Percentiles rank a stretch among this genome's conserved stretches.
phyloP scores from a whole-genome alignment of 2,888 invertebrate genomes.

The Andrena marginata region DNA sequence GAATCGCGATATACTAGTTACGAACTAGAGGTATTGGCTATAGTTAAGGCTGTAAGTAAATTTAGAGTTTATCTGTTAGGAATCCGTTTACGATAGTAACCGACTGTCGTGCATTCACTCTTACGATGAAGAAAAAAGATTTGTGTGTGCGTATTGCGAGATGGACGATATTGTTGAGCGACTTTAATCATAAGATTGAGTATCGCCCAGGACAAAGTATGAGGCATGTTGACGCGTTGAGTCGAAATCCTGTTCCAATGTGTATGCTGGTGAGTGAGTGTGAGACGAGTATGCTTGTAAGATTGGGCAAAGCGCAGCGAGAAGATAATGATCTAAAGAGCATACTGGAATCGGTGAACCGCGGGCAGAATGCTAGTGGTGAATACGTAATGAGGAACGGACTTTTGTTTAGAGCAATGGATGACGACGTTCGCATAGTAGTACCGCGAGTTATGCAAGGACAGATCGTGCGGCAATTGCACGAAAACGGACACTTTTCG shows the following conservation, averaged over 20 bases:
- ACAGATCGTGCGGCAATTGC: no score
- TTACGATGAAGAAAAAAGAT: neutral
- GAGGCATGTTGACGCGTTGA: constrained; percentile 17
- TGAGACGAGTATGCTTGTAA: neutral
- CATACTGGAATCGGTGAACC: neutral
- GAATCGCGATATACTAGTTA: constrained; percentile 53
- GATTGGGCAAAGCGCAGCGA: constrained; percentile 1
- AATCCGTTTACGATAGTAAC: neutral
- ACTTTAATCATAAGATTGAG: neutral
- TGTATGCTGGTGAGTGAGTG: constrained; percentile 17
- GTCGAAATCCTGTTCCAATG: neutral
- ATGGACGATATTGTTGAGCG: neutral
- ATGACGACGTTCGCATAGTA: neutral
- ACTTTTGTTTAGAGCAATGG: neutral
- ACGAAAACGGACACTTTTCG: no score
- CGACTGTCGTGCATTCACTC: constrained; percentile 1
- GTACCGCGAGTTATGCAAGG: constrained; percentile 1
- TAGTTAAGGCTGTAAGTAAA: constrained; percentile 13
- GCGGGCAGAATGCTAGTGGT: neutral
- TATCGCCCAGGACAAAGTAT: neutral
- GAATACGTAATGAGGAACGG: neutral
- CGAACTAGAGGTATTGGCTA: constrained; percentile 28
- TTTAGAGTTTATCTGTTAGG: constrained; percentile 22
- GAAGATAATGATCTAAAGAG: neutral
- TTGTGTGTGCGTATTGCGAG: neutral